Conservation (phyloP, 2,113 vertebrate species). For the Hyaena hyaena region DNA sequence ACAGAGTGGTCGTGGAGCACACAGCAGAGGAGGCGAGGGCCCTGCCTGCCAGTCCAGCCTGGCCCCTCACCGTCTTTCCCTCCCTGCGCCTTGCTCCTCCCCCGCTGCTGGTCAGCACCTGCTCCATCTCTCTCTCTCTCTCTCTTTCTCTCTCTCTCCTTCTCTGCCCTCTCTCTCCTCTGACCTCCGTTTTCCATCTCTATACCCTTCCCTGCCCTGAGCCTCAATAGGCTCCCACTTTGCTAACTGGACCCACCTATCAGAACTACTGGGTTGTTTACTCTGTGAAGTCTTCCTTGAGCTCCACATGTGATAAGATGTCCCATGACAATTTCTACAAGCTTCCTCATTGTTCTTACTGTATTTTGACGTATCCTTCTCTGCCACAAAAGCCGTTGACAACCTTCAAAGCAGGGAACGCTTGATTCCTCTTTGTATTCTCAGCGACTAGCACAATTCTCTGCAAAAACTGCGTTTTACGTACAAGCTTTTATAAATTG, state of each 20-base stretch:
- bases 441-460: background rate
- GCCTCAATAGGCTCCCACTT: no score
- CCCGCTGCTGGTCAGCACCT: rapidly evolving
- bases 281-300: background rate
- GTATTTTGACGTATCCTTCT: background rate
- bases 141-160: no score
- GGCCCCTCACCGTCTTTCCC: rapidly evolving
- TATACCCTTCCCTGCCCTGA: background rate
- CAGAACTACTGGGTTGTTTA: background rate
- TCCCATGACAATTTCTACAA: background rate
- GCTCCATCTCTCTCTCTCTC: no score
- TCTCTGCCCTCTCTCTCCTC: background rate
- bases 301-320: background rate
- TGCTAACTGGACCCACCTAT: background rate
- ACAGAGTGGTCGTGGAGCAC: rapidly evolving
- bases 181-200: background rate
- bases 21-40: rapidly evolving
- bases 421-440: background rate
- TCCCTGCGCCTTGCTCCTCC: rapidly evolving
- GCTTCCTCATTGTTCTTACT: background rate
- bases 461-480: background rate
- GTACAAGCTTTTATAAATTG: conserved; percentile 32
- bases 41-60: rapidly evolving
- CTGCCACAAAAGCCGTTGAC: background rate
- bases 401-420: background rate